Base-by-base conservation (phyloP, 2,888 invertebrate species). In the Agapostemon virescens region DNA sequence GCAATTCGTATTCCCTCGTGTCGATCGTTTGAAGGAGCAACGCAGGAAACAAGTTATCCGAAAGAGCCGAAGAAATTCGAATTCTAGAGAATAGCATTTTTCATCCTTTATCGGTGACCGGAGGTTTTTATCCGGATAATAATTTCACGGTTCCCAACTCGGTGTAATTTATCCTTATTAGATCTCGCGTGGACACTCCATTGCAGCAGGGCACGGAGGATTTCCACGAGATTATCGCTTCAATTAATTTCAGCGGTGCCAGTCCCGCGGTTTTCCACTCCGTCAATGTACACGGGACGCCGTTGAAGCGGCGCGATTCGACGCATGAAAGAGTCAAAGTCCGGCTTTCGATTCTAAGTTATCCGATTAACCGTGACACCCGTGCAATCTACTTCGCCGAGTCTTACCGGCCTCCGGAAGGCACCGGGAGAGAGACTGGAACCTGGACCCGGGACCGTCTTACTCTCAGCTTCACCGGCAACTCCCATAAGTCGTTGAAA, bases 331-430 rank as follows among this genome's bases (percentile, higher is more conserved):
- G 81, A 85, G 74, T 81, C 83, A 73, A 79, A 87, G 81, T 83
- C 84, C 67, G 79, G 83, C 80, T 85, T 81, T 88, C 85, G 85
- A 88, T 88, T 84, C 88, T 86, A 86, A 87, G 86, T 89, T 88
- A 89, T 90, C 90, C 90, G 90, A 90, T 90, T 90, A 90, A 86
- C 81, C 85, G 86, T 87, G 89, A 89, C 87, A 89, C 85, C 88
- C 88, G 89, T 89, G 87, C 88, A 88, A 89, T 86, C 87, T 86
- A 87, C 87, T 87, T 86, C 83, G 74, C 74, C 79, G 82, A 78
- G 76, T 79, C 79, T 79, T 83, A 85, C 79, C 70, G 76, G 75
- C 61, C 78, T 80, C 71, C 83, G 75, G 69, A 84, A 78, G 80
- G 80, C 79, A 33, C 81, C 75, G 74, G 40, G 7, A 7, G 26